Percentiles rank a stretch among this genome's conserved stretches.
Evolutionary conservation across 2,797 vertebrate genomes (phyloP).

Genomic region (Steatocranus sp.): DNA sequence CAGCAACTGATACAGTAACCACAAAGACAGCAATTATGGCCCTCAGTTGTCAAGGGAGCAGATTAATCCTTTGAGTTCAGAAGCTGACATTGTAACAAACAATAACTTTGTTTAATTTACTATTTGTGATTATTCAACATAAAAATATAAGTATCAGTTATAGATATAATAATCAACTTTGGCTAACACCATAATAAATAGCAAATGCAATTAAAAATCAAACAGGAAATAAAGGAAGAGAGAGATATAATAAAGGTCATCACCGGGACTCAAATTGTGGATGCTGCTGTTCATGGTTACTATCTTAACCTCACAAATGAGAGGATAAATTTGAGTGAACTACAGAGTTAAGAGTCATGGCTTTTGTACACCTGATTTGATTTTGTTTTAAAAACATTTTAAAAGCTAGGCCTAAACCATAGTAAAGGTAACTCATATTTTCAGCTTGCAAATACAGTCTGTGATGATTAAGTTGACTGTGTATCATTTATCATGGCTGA

Average conservation of each 20-base stretch:
- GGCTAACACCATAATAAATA: conserved; percentile 5
- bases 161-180: conserved; percentile 35
- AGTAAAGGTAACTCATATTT: neutral
- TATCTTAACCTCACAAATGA: neutral
- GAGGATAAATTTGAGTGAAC: neutral
- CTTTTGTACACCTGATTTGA: neutral
- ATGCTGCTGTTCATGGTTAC: neutral
- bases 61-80: conserved; percentile 49
- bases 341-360: neutral
- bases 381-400: neutral
- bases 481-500: neutral
- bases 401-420: neutral
- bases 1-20: conserved; percentile 12
- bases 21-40: conserved; percentile 51
- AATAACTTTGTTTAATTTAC: conserved; percentile 45
- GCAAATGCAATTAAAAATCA: neutral
- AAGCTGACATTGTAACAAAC: conserved; percentile 16
- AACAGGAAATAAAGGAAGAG: neutral
- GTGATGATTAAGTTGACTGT: neutral
- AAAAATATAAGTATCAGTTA: conserved; percentile 29
- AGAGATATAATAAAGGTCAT: neutral
- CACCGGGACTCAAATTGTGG: neutral
- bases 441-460: neutral
- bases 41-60: conserved; percentile 24
- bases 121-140: conserved; percentile 41